Percentiles rank a stretch among this genome's conserved stretches.
Evolutionary conservation across 2,797 vertebrate species (phyloP).

Genomic region (Liparis tanakae): DNA sequence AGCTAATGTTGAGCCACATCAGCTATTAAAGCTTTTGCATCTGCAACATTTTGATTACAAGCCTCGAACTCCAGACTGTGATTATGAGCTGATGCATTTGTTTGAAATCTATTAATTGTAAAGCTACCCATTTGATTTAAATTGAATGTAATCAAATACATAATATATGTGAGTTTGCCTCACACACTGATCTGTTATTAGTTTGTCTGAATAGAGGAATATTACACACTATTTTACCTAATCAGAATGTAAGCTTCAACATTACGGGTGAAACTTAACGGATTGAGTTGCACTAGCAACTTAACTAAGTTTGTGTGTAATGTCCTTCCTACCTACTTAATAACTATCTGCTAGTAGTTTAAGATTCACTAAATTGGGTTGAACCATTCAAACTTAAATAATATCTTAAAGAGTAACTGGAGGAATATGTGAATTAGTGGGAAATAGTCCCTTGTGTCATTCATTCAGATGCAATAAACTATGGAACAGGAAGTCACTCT

Average conservation of each 20-base stretch:
- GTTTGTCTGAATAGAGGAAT: not conserved
- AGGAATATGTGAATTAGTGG: not conserved
- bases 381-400: not conserved
- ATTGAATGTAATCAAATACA: conserved; percentile 3
- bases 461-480: not conserved
- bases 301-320: conserved; percentile 2
- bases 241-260: not conserved
- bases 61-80: conserved; percentile 22
- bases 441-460: not conserved
- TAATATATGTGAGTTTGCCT: not conserved
- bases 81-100: conserved; percentile 7
- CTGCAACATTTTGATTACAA: conserved; percentile 36
- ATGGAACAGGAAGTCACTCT: not conserved
- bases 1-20: conserved; percentile 68
- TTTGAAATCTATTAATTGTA: conserved; percentile 16
- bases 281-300: not conserved
- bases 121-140: not conserved
- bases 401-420: not conserved
- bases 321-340: not conserved
- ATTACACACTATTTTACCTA: not conserved
- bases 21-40: conserved; percentile 51
- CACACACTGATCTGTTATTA: not conserved
- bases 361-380: not conserved
- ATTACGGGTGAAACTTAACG: not conserved
- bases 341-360: not conserved